Percentiles rank a stretch among this genome's conserved stretches.
Evolutionary conservation across 2,113 vertebrate genomes (phyloP).

Genomic region (Plectropomus leopardus): DNA sequence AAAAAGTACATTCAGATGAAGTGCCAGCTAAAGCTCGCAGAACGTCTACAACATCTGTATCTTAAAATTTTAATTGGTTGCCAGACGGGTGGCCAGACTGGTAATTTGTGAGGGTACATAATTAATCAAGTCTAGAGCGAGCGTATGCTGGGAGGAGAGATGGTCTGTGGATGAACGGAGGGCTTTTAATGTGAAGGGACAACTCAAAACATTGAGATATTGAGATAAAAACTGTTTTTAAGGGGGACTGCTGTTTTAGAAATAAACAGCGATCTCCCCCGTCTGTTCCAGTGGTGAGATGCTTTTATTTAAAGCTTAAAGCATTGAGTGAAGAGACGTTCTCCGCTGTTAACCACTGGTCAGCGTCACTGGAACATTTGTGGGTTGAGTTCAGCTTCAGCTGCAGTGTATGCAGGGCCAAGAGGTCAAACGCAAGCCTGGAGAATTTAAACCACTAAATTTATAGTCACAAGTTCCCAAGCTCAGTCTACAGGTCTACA

Average conservation of each 20-base stretch:
- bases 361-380: not conserved
- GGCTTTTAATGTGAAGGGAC: slow-evolving; percentile 50
- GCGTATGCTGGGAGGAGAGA: slow-evolving; percentile 63
- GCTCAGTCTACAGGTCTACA: not conserved
- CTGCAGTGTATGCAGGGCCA: not conserved
- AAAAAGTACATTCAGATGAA: slow-evolving; percentile 59
- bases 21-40: slow-evolving; percentile 60
- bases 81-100: slow-evolving; percentile 71
- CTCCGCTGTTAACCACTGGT: not conserved
- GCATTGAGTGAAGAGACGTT: not conserved
- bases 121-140: slow-evolving; percentile 72
- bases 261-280: not conserved
- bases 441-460: not conserved
- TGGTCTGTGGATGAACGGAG: slow-evolving; percentile 33
- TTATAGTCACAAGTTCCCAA: slow-evolving; percentile 7
- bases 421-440: slow-evolving; percentile 3
- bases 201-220: slow-evolving; percentile 13
- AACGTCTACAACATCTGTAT: slow-evolving; percentile 77
- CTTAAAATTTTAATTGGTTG: slow-evolving; percentile 80
- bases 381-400: slow-evolving; percentile 13
- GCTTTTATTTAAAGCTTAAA: not conserved
- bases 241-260: too few species aligned
- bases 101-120: slow-evolving; percentile 79
- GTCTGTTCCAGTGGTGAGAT: not conserved
- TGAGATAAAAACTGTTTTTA: too few species aligned